A percentile compares a stretch with the other conserved stretches of the same genome.
Conservation (phyloP, 2,888 invertebrate genomes). For the Drosophila dives region DNA sequence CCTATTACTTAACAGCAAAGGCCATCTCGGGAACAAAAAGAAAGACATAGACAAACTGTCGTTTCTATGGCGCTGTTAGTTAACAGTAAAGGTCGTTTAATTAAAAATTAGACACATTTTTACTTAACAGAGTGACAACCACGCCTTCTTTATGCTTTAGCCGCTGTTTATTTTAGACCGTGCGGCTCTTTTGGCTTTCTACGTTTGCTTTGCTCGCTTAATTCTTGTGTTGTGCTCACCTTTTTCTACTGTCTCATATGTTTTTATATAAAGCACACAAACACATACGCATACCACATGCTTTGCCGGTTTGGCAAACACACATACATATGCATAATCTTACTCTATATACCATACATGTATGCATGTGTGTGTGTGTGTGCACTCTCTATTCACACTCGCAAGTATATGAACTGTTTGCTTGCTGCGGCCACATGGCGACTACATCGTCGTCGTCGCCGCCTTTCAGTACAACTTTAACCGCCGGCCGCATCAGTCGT, state of each 20-base stretch:
- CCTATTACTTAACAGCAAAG: conserved; percentile 12
- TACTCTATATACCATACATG: conserved; percentile 22
- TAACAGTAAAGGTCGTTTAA: conserved; percentile 50
- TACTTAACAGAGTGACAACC: conserved; percentile 25
- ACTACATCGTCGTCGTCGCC: conserved; percentile 16
- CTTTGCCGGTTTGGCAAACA: conserved; percentile 62
- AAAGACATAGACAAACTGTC: conserved; percentile 1
- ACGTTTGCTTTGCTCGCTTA: conserved; percentile 51
- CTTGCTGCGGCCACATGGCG: conserved; percentile 65
- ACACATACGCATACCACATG: conserved; percentile 26
- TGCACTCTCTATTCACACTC: conserved; percentile 16
- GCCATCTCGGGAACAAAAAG: conserved; percentile 1
- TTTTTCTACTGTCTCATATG: conserved; percentile 60
- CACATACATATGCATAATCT: conserved; percentile 21
- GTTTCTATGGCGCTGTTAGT: conserved; percentile 16
- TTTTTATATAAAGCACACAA: conserved; percentile 27
- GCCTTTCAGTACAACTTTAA: conserved; percentile 63
- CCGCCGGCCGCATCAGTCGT: conserved; percentile 70
- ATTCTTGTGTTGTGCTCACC: conserved; percentile 75
- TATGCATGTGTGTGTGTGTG: conserved; percentile 5
- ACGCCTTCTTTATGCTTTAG: conserved; percentile 37
- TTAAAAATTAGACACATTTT: conserved; percentile 5
- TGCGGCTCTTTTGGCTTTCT: conserved; percentile 47
- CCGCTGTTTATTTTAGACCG: conserved; percentile 15
- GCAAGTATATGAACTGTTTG: conserved; percentile 27